Base-by-base conservation (phyloP, 2,888 invertebrate genomes). In the Drosophila borborema region DNA sequence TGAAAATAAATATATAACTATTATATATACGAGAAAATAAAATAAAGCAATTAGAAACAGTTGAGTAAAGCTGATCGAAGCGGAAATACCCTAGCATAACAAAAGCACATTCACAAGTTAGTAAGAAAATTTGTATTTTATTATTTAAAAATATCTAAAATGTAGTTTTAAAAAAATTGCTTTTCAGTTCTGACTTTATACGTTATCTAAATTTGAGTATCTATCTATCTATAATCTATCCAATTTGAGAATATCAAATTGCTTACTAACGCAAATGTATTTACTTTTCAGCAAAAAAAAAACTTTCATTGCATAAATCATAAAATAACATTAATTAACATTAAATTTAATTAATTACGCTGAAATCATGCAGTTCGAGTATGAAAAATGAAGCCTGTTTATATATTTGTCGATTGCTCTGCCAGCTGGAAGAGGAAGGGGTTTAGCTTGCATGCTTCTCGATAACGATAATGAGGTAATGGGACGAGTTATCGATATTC, bases 311-410 rank as follows among this genome's bases (percentile, higher is more conserved):
- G 14, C 46, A 51, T 51, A 36, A 51, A 51, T 34, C 36, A 51
- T 51, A 34, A 51, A 51, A 51, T 20, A 34, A 51, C 34, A 51
- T 36, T 36, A 36, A 51, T 20, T 51, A 51, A 36, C 51, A 51
- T 36, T 36, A 18, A 51, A 8, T 36, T 51, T 51, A 36, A 51
- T 36, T 18, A 51, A 51, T 51, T 36, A 51, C 8, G 7, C 12
- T 6, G 8, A 34, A 34, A 18, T 34, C 34, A 14, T 51, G 34
- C 34, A 51, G 3, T 12, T 18, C 1, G 51, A 3, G 1, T 7
- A 8, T 20, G 36, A 51, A 18, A 34, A 51, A 34, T 34, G 12
- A 12, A 34, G 6, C 7, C 31, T 18, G 34, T 36, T 12, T 36
- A 36, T 51, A 18, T 18, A 51, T 51, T 18, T 36, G 0, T 8